phyloP scores from a whole-genome alignment of 2,888 invertebrate genomes.

The Candidula unifasciata region DNA sequence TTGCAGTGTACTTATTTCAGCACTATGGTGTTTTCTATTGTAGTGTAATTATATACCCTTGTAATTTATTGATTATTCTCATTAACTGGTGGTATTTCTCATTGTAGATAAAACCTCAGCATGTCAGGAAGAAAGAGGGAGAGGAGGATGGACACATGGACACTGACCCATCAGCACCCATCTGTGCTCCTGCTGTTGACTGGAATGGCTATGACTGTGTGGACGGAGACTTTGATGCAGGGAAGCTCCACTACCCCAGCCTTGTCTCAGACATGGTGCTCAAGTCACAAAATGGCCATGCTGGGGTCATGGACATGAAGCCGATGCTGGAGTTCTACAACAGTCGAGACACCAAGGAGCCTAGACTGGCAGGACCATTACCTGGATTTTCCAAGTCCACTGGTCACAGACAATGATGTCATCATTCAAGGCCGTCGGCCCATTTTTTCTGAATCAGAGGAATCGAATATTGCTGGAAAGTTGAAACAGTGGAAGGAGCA shows the following conservation, averaged over 20 bases:
- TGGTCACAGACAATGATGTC: slow-evolving; percentile 40
- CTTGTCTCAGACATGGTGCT: too few relatives aligned
- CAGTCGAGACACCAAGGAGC: not conserved
- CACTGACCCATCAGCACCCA: not conserved
- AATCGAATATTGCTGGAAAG: slow-evolving; percentile 34
- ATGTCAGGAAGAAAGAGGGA: slow-evolving; percentile 48
- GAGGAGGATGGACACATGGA: not conserved
- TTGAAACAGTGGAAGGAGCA: slow-evolving; percentile 47
- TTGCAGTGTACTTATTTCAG: too few relatives aligned
- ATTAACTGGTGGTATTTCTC: not conserved
- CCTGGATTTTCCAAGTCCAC: slow-evolving; percentile 7
- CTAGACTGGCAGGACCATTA: not conserved
- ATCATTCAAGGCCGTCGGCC: slow-evolving; percentile 49
- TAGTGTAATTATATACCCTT: too few relatives aligned
- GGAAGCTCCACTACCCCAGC: not conserved
- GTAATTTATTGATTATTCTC: not conserved
- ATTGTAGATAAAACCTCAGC: slow-evolving; percentile 47
- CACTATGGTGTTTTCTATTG: too few relatives aligned
- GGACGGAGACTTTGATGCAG: slow-evolving; percentile 25
- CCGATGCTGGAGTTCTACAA: slow-evolving; percentile 44
- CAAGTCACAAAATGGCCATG: slow-evolving; percentile 28
- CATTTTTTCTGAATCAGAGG: slow-evolving; percentile 46
- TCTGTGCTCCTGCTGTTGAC: not conserved
- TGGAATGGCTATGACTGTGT: slow-evolving; percentile 46
- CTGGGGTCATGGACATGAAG: slow-evolving; percentile 38